Evolutionary conservation across 2,888 invertebrate species (phyloP), one percentile per base, ranked within the genome.

Genomic region (Drosophila conformis): DNA sequence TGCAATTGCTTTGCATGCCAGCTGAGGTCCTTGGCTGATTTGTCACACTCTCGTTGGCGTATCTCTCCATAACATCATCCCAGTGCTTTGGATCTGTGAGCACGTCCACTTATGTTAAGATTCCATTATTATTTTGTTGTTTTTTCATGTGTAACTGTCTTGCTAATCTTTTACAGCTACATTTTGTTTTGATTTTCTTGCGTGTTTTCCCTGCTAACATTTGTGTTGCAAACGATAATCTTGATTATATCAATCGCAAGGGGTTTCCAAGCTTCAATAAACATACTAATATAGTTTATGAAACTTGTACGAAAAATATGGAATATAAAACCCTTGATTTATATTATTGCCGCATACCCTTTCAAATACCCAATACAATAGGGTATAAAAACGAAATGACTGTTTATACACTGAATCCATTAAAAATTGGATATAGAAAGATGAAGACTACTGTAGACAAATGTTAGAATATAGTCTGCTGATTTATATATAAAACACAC

Each of bases 1-100:
- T 72, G 78, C 73, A 77, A 77, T 77, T 80, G 77, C 65, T 74
- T 80, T 80, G 77, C 76, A 76, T 73, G 71, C 70, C 84, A 84
- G 88, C 84, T 84, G 84, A 85, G 88, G 76, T 82, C 76, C 78
- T 63, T 67, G 46, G 36, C 69, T 64, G 81, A 89, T 89, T 83
- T 87, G 86, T 79, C 84, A 87, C 85, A 87, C 73, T 89, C 66
- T 69, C 73, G 48, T 38, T 54, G 51, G 25, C 63, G 36, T 54
- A 61, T 64, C 63, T 60, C 29, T 27, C n/a, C 29, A 53, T 57
- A n/a, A 59, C 58, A 69, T 68, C 62, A 68, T 53, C 52, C n/a
- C 56, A 35, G 15, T 18, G n/a, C n/a, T 56, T 51, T 40, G 38
- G 62, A 64, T 69, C 53, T 69, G 61, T 58, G 61, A 60, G 56